Evolutionary conservation across 2,797 vertebrate species (phyloP).

Genomic region (Tympanoctomys barrerae): DNA sequence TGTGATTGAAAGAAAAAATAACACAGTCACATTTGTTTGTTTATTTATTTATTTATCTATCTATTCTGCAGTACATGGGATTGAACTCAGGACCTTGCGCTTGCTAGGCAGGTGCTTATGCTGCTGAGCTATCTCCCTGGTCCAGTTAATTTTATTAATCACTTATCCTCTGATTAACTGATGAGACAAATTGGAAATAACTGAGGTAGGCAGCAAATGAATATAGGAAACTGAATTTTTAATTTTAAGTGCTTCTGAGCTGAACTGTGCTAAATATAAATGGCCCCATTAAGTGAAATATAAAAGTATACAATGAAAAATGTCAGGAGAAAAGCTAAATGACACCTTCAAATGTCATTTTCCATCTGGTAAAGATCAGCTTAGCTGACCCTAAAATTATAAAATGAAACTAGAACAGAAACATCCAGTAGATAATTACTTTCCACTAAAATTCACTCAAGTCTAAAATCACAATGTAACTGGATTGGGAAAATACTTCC

Average conservation of each 20-base stretch:
- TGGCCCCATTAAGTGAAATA: conserved; percentile 65
- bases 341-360: conserved; percentile 71
- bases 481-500: conserved; percentile 55
- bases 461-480: conserved; percentile 20
- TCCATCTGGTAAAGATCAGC: conserved; percentile 58
- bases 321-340: conserved; percentile 69
- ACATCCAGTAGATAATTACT: conserved; percentile 48
- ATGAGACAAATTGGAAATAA: conserved; percentile 62
- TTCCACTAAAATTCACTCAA: conserved; percentile 58
- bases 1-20: conserved; percentile 56
- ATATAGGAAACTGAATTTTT: conserved; percentile 64
- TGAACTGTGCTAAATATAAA: conserved; percentile 68
- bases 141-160: conserved; percentile 61
- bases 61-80: too few relatives aligned
- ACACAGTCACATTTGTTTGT: neutral
- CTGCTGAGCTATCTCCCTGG: too few relatives aligned
- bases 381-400: conserved; percentile 52
- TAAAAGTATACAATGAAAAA: conserved; percentile 65
- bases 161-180: conserved; percentile 63
- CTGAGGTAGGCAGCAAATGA: conserved; percentile 49
- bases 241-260: conserved; percentile 71
- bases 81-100: too few relatives aligned
- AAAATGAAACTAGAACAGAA: conserved; percentile 59
- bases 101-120: too few relatives aligned
- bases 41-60: too few relatives aligned